phyloP scores from a whole-genome alignment of 1,140 invertebrate species.

The Eriosoma lanigerum region DNA sequence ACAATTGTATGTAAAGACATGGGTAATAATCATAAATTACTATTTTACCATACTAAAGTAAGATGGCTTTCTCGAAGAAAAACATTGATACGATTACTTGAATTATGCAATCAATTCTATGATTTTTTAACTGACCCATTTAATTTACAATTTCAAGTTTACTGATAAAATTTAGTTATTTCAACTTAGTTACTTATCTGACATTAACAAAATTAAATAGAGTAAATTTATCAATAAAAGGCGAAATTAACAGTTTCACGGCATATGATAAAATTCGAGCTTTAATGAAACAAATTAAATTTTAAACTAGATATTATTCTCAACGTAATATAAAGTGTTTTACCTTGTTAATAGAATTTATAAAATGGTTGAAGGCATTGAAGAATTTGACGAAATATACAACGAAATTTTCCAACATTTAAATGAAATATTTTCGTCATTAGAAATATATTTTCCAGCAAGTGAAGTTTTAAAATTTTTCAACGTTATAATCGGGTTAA shows the following conservation, averaged over 20 bases:
- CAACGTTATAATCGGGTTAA: too few species aligned
- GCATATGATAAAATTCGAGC: background rate
- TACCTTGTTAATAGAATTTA: background rate
- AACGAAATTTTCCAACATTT: background rate
- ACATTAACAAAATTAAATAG: background rate
- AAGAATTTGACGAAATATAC: background rate
- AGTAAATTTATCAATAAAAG: background rate
- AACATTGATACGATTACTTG: background rate
- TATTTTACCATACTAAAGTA: too few species aligned
- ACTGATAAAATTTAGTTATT: too few species aligned
- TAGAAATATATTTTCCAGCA: background rate
- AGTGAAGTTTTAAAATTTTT: background rate
- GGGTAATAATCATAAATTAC: too few species aligned
- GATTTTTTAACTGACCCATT: background rate
- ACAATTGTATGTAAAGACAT: too few species aligned
- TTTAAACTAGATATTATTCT: background rate
- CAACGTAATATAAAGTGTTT: background rate
- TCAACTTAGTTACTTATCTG: too few species aligned
- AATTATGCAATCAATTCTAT: background rate
- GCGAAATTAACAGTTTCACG: background rate
- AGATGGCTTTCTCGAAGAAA: background rate
- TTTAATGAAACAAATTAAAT: background rate
- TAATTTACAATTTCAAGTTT: too few species aligned
- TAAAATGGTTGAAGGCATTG: background rate
- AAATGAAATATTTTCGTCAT: background rate